Evolutionary conservation across 1,140 invertebrate genomes (phyloP), one percentile per base, ranked within the genome.

Genomic region (Matsumurasca onukii): DNA sequence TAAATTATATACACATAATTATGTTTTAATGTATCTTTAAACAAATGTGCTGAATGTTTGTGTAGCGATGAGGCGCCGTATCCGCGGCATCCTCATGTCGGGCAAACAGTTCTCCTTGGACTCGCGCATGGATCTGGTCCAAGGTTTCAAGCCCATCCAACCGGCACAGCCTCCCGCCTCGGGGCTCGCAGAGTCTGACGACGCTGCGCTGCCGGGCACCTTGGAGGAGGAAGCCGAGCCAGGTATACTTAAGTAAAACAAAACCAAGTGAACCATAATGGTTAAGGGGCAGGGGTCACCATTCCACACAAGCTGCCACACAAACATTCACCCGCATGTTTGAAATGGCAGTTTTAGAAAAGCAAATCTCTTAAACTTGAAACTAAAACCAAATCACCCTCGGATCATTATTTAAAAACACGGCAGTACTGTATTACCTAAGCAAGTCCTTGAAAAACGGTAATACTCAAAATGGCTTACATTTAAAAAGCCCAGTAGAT

Each of bases 71-170:
- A 83, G 92, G 27, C 83, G 93, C 45, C 85, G 93, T 17, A 91
- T 95, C 70, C 85, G 89, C 29, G 93, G 93, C 12, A 94, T 95
- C 75, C 81, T 95, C 51, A 92, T 93, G 86, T 88, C 90, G 1
- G 92, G 93, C n/a, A 91, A 91, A 75, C 89, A 94, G 79, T 94
- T 93, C 79, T 95, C 93, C 1, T 82, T 97, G 39, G 93, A 97
- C 81, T 95, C 93, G 0, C 87, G 91, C 74, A 91, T 95, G 86
- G 93, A 96, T 79, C 84, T 97, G 69, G 91, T 93, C n/a, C 89
- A 91, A 75, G 89, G 86, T 22, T 34, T 67, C 20, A 30, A 30
- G 3, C 31, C 29, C 15, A n/a, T 13, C 5, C 29, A 63, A 3
- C 29, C 1, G 13, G n/a, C 61, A 13, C 20, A 59, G 29, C n/a